Evolutionary conservation across 2,888 invertebrate genomes (phyloP).

Genomic region (Danaus chrysippus): DNA sequence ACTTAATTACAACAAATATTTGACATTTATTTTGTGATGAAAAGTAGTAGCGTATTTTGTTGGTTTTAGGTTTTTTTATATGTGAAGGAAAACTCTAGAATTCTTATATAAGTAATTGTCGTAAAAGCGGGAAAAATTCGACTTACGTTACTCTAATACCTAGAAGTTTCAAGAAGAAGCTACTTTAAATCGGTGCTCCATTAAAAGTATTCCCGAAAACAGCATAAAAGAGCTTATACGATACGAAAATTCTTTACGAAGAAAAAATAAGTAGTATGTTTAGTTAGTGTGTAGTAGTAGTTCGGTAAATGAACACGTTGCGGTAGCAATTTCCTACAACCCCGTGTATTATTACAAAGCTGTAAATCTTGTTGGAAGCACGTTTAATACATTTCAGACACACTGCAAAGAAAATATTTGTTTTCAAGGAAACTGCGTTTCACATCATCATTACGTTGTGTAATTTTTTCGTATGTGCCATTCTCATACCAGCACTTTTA

Average conservation of each 20-base stretch:
- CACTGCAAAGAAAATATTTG: conserved; percentile 73
- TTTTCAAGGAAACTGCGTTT: conserved; percentile 69
- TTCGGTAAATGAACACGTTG: conserved; percentile 33
- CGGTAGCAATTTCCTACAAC: conserved; percentile 21
- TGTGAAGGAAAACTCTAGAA: conserved; percentile 16
- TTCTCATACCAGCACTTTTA: conserved; percentile 75
- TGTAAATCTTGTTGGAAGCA: conserved; percentile 51
- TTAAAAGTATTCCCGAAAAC: conserved; percentile 34
- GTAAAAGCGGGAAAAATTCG: conserved; percentile 27
- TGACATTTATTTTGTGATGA: conserved; percentile 4
- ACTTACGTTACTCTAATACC: conserved; percentile 28
- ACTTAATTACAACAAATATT: conserved; percentile 15
- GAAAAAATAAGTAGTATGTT: conserved; percentile 34
- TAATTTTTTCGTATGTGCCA: conserved; percentile 78
- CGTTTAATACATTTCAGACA: conserved; percentile 68
- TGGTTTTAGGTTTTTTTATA: neutral
- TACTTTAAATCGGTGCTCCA: conserved; percentile 33
- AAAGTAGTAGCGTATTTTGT: neutral
- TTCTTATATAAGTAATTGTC: conserved; percentile 24
- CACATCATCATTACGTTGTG: conserved; percentile 77
- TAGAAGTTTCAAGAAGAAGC: conserved; percentile 34
- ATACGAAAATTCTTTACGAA: conserved; percentile 25
- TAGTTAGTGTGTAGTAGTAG: conserved; percentile 31
- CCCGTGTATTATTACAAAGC: conserved; percentile 33
- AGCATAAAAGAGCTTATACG: conserved; percentile 27